phyloP scores from a whole-genome alignment of 2,797 vertebrate species.

The Dromococcyx pavoninus region DNA sequence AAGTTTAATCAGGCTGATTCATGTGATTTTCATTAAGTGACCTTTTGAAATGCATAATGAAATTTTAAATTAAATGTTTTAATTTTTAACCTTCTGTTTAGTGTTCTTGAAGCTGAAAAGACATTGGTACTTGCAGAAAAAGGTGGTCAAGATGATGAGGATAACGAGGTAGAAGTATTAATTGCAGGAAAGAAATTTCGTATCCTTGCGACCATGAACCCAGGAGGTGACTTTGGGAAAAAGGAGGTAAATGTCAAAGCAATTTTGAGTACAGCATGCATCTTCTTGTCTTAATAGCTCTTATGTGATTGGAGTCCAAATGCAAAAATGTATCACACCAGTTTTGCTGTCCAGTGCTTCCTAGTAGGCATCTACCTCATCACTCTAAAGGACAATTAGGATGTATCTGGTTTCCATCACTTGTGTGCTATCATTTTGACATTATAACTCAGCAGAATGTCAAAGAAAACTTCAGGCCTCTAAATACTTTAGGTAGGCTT shows the following conservation, averaged over 20 bases:
- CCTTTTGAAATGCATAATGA: not conserved
- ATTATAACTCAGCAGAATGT: not conserved
- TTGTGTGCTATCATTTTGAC: not conserved
- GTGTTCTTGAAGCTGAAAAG: constrained; percentile 93
- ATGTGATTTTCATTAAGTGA: not conserved
- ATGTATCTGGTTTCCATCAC: not conserved
- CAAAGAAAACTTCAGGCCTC: not conserved
- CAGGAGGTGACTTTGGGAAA: constrained; percentile 97
- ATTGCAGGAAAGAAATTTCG: constrained; percentile 84
- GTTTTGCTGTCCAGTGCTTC: not conserved
- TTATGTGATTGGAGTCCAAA: not conserved
- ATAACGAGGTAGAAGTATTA: constrained; percentile 88
- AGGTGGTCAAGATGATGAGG: constrained; percentile 87
- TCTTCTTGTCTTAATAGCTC: not conserved
- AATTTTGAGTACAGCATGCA: not conserved
- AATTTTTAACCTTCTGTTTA: constrained; percentile 55
- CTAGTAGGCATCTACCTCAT: not conserved
- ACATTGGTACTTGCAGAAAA: constrained; percentile 93
- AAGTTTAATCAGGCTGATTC: not conserved
- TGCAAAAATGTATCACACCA: not conserved
- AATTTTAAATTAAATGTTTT: not conserved
- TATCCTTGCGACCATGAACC: constrained; percentile 97
- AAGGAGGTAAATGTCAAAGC: constrained; percentile 86
- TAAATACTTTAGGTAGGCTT: not conserved
- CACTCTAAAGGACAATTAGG: accelerated